Conservation (phyloP, 2,888 invertebrate genomes). For the Cerceris rybyensis region DNA sequence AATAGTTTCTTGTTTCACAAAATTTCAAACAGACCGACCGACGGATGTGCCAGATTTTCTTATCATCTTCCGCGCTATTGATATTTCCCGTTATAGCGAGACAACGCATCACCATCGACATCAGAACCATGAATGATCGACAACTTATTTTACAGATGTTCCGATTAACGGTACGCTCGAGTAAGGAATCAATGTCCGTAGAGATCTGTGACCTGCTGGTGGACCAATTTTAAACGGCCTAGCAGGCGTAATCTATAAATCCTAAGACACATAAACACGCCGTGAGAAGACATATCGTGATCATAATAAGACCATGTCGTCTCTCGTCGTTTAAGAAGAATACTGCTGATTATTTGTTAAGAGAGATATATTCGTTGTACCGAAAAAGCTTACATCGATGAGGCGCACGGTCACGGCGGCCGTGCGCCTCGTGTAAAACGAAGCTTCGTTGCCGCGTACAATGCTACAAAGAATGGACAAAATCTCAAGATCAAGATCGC, state of each 20-base stretch:
- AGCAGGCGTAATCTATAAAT: constrained; percentile 60
- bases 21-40: too few relatives aligned
- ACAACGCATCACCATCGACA: not conserved
- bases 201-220: constrained; percentile 96
- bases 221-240: constrained; percentile 93
- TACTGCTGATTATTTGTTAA: constrained; percentile 67
- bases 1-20: too few relatives aligned
- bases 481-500: constrained; percentile 27
- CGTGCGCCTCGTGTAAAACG: constrained; percentile 50
- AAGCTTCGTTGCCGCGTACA: constrained; percentile 53
- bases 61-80: too few relatives aligned
- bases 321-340: constrained; percentile 62
- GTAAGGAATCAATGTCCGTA: constrained; percentile 97
- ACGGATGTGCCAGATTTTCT: too few relatives aligned
- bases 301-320: constrained; percentile 49
- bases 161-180: constrained; percentile 98
- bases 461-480: constrained; percentile 35
- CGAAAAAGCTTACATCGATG: constrained; percentile 70
- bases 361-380: constrained; percentile 64
- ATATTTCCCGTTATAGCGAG: too few relatives aligned
- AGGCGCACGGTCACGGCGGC: constrained; percentile 46
- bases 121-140: not conserved
- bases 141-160: constrained; percentile 89
- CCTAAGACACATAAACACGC: constrained; percentile 50
- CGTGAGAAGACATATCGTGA: constrained; percentile 63